phyloP scores from a whole-genome alignment of 2,888 invertebrate genomes.

The Endomychus coccineus region DNA sequence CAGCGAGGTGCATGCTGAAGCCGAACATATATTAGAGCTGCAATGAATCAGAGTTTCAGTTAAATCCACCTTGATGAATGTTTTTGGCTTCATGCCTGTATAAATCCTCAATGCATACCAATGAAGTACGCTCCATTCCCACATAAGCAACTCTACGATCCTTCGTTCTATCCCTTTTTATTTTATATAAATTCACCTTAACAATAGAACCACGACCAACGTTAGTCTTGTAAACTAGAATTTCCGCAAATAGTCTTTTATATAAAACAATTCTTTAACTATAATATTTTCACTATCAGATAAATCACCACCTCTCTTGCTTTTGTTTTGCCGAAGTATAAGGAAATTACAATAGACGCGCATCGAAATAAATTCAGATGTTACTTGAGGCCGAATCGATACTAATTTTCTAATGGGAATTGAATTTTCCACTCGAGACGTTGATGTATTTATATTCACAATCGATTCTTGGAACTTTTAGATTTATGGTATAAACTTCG shows the following conservation, averaged over 20 bases:
- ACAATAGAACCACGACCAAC: neutral
- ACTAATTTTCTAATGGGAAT: too few species aligned
- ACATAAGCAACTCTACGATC: conserved; percentile 35
- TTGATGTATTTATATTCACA: too few species aligned
- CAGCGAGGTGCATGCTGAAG: conserved; percentile 40
- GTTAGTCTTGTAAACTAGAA: conserved; percentile 1
- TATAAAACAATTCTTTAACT: conserved; percentile 10
- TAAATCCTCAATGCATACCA: conserved; percentile 48
- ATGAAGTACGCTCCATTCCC: conserved; percentile 43
- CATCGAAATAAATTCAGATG: too few species aligned
- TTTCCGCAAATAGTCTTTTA: neutral
- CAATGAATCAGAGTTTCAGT: conserved; percentile 48
- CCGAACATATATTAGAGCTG: conserved; percentile 45
- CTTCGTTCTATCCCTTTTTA: conserved; percentile 30
- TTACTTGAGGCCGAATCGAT: too few species aligned
- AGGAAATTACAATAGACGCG: too few species aligned
- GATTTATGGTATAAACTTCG: too few species aligned
- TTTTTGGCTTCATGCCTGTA: conserved; percentile 48
- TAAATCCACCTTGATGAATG: conserved; percentile 49
- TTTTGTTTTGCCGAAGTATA: too few species aligned
- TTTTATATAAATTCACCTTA: conserved; percentile 11
- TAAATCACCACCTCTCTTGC: too few species aligned
- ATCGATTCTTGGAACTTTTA: too few species aligned
- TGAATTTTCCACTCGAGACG: too few species aligned
- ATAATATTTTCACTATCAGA: conserved; percentile 15